Evolutionary conservation across 2,888 invertebrate species (phyloP), one percentile per base, ranked within the genome.

Genomic region (Bugula neritina): DNA sequence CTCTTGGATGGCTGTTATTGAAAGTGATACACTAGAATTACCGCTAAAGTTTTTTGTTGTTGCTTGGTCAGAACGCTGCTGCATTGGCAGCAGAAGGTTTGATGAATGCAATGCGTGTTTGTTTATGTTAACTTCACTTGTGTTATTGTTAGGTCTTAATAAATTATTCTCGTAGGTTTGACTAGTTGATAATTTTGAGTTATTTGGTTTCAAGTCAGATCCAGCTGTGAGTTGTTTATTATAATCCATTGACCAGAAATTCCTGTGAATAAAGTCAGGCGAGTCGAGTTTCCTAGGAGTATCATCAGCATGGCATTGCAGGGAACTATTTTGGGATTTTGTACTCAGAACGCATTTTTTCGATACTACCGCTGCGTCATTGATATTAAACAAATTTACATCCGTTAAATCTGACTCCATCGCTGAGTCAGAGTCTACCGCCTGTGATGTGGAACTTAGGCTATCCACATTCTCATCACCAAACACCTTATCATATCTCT

Each of bases 341-440:
- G n/a, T n/a, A 31, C 63, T 63, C 27, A 63, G 31, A 63, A 63
- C 31, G 31, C 31, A 31, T 31, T 63, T 63, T 13, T 31, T 31
- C 34, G 10, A 27, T 63, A 63, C 10, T 29, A 63, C 31, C 10
- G 63, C 63, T 10, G 63, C 29, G 27, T 63, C 63, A 31, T 63
- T 63, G 13, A 63, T 27, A 63, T 63, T 63, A 34, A 63, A 63
- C 13, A 63, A 31, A n/a, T 27, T 63, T 31, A 63, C 63, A n/a
- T 63, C 31, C 5, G 63, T 63, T 25, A 63, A 10, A 2, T 63
- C 63, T 31, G n/a, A n/a, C n/a, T n/a, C n/a, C n/a, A n/a, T n/a
- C n/a, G n/a, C n/a, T n/a, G 29, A 31, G 17, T 63, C 63, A 10
- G 10, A 13, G 21, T 34, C 29, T 17, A 29, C 2, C n/a, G 34